Conservation (phyloP, 2,888 invertebrate species). For the Drosophila helvetica region DNA sequence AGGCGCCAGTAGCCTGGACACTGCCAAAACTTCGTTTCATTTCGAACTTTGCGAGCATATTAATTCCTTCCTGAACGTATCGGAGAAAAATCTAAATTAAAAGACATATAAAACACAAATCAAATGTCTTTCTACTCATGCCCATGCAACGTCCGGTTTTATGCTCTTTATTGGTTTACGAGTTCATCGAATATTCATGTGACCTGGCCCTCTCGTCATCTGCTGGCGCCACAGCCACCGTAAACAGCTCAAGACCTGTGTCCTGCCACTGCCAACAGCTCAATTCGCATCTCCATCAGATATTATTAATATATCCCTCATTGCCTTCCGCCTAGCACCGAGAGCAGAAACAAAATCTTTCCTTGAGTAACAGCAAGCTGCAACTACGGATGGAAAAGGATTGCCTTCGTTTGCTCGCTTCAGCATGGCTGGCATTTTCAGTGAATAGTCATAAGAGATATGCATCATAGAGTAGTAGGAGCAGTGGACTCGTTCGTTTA, state of each 20-base stretch:
- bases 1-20: slow-evolving; percentile 14
- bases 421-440: too few species aligned
- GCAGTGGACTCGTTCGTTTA: neutral
- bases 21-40: slow-evolving; percentile 21
- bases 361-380: slow-evolving; percentile 21
- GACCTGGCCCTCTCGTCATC: neutral
- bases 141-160: slow-evolving; percentile 9
- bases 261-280: slow-evolving; percentile 22
- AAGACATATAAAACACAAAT: slow-evolving; percentile 27
- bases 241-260: slow-evolving; percentile 11
- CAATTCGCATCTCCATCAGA: slow-evolving; percentile 24
- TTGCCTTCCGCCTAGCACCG: slow-evolving; percentile 10
- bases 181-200: slow-evolving; percentile 28
- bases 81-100: slow-evolving; percentile 12
- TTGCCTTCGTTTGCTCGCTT: slow-evolving; percentile 13
- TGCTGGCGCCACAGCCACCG: slow-evolving; percentile 12
- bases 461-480: neutral
- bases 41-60: slow-evolving; percentile 9
- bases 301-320: slow-evolving; percentile 40
- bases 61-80: slow-evolving; percentile 19
- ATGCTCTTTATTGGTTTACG: slow-evolving; percentile 16
- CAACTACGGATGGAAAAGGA: slow-evolving; percentile 36
- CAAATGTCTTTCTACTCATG: slow-evolving; percentile 4
- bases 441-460: slow-evolving; percentile 34
- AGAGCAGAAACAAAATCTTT: slow-evolving; percentile 15